Evolutionary conservation across 2,113 vertebrate genomes (phyloP).

Genomic region (Tauraco erythrolophus): DNA sequence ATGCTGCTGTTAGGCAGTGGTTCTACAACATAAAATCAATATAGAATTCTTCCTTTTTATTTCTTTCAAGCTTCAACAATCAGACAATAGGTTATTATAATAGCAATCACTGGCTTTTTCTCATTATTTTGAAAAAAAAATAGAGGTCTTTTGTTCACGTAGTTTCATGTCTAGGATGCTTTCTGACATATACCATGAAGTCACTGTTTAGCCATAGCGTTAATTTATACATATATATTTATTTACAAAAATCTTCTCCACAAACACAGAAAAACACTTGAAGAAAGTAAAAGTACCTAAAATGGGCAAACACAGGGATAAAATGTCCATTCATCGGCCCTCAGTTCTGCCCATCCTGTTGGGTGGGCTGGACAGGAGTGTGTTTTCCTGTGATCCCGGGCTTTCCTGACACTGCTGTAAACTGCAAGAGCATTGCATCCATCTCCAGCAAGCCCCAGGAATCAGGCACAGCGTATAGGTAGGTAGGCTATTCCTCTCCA

Average conservation of each 20-base stretch:
- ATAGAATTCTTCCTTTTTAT: neutral
- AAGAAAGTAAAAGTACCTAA: neutral
- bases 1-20: neutral
- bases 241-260: neutral
- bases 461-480: rapidly evolving
- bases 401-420: neutral
- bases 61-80: neutral
- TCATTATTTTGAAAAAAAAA: neutral
- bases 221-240: neutral
- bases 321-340: neutral
- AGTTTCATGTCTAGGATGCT: neutral
- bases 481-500: neutral
- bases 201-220: neutral
- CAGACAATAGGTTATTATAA: neutral
- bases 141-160: neutral
- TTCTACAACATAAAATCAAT: neutral
- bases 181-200: neutral
- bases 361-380: neutral
- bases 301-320: neutral
- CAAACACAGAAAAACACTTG: neutral
- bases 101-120: neutral
- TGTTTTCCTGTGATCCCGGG: neutral
- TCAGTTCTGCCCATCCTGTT: neutral
- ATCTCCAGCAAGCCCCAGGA: neutral
- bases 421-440: neutral